Percentiles rank a stretch among this genome's conserved stretches.
Evolutionary conservation across 2,888 invertebrate genomes (phyloP).

Genomic region (Amaurobius ferox): DNA sequence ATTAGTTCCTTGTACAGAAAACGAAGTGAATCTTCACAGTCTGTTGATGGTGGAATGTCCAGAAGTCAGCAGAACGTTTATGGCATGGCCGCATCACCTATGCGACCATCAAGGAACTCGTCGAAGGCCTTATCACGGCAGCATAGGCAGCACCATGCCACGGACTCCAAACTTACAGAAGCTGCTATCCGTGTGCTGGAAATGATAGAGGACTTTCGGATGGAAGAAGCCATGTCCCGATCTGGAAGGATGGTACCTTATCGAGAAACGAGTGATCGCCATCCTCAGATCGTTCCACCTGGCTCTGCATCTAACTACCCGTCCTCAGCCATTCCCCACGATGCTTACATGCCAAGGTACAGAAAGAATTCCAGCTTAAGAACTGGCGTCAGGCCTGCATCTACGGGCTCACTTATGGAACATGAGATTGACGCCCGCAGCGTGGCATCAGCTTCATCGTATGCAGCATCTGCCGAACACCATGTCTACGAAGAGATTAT

Average conservation of each 20-base stretch:
- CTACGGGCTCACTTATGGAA: slow-evolving; percentile 60
- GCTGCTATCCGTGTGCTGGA: slow-evolving; percentile 77
- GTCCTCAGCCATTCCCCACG: slow-evolving; percentile 39
- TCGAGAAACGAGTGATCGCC: neutral
- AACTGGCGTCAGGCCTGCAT: slow-evolving; percentile 37
- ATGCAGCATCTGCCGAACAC: slow-evolving; percentile 75
- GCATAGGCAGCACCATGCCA: slow-evolving; percentile 36
- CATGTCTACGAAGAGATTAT: slow-evolving; percentile 77
- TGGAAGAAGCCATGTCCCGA: slow-evolving; percentile 55
- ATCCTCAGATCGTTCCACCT: neutral
- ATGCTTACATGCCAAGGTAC: slow-evolving; percentile 36
- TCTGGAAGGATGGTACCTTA: slow-evolving; percentile 29
- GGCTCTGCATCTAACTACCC: slow-evolving; percentile 38
- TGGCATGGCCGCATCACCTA: neutral
- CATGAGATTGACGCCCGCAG: slow-evolving; percentile 59
- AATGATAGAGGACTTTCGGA: slow-evolving; percentile 76
- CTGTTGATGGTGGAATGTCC: slow-evolving; percentile 20
- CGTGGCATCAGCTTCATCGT: slow-evolving; percentile 44
- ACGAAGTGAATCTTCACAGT: slow-evolving; percentile 41
- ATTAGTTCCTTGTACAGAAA: slow-evolving; percentile 69
- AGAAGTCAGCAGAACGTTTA: slow-evolving; percentile 10
- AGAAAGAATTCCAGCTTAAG: slow-evolving; percentile 22
- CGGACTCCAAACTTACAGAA: slow-evolving; percentile 75
- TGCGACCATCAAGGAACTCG: slow-evolving; percentile 8
- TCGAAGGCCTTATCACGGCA: slow-evolving; percentile 13